A percentile compares a stretch with the other conserved stretches of the same genome.
These are phyloP conservation scores for Galemys pyrenaicus DNA, from an alignment of 2,113 vertebrate genomes.

Conservation along the genomic window DNA sequence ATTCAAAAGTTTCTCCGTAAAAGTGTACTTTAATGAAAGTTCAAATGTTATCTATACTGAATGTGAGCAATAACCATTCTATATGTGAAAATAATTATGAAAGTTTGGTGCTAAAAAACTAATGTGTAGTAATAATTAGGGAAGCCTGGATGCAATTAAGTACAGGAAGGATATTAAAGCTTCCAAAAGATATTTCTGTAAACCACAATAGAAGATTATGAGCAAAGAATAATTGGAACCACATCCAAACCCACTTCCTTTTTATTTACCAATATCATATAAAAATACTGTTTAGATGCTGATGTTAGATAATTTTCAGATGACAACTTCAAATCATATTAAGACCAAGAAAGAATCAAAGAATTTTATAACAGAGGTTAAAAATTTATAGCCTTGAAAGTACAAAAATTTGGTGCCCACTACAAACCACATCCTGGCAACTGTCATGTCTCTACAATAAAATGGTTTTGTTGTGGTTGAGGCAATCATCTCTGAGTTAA, in stretches of 20 bases:
- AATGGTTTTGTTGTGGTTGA: constrained; percentile 69
- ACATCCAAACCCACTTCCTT: constrained; percentile 89
- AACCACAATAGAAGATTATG: constrained; percentile 90
- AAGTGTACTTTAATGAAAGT: constrained; percentile 1
- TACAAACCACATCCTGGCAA: constrained; percentile 80
- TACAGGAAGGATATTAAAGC: constrained; percentile 89
- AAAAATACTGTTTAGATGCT: constrained; percentile 85
- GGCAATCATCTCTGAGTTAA: constrained; percentile 62
- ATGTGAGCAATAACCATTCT: constrained; percentile 44
- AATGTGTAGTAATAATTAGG: constrained; percentile 78
- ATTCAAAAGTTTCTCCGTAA: constrained; percentile 29
- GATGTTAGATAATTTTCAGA: constrained; percentile 80
- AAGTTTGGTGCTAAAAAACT: constrained; percentile 74
- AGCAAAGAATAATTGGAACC: constrained; percentile 88
- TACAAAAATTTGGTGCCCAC: constrained; percentile 74
- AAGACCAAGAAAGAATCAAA: constrained; percentile 81
- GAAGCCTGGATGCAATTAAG: constrained; percentile 86
- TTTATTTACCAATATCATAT: constrained; percentile 88
- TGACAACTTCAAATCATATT: constrained; percentile 84
- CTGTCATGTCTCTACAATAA: constrained; percentile 51
- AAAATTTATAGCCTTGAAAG: constrained; percentile 85
- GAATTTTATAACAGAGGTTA: constrained; percentile 80
- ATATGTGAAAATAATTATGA: constrained; percentile 74
- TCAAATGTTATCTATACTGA: constrained; percentile 22
- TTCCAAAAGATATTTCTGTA: constrained; percentile 85